Base-by-base conservation (phyloP, 2,888 invertebrate genomes). In the Theodoxus fluviatilis region DNA sequence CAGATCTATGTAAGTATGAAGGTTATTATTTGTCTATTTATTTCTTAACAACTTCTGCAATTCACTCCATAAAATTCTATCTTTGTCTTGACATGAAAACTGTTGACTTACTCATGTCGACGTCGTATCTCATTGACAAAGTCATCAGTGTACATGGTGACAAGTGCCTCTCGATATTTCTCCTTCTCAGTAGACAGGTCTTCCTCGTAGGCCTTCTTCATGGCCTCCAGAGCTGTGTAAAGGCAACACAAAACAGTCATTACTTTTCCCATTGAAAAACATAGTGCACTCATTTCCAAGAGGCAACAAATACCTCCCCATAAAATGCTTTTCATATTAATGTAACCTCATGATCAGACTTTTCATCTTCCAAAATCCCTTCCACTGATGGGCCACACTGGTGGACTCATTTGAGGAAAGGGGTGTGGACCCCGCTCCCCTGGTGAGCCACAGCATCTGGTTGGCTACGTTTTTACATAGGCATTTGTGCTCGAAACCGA, bases 161-260 rank as follows among this genome's bases (percentile, higher is more conserved):
- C 78, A 18, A 83, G 72, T 15, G 81, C 80, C 74, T 94, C 91
- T 86, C 96, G 95, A 89, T 96, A 96, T 87, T 94, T 94, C 75
- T 80, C 79, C 63, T 79, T 81, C 74, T 83, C 83, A 57, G 78
- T 77, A 35, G 78, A 78, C 33, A 84, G 73, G 47, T 84, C 96
- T 78, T 93, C 94, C 89, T 96, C 95, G 89, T 97, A 96, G 7
- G 96, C 96, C 87, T 96, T 96, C 68, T 83, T 91, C 95, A 97
- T 96, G 28, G 96, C 96, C 89, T 96, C 96, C 81, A 97, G 89
- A 38, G 96, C 96, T 89, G 73, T 6, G 67, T 57, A 18, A 73
- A 71, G 1, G 40, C 31, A 38, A 63, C 28, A 7, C 7, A 31
- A 25, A 37, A 59, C 22, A 25, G n/a, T n/a, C n/a, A n/a, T n/a